phyloP scores from a whole-genome alignment of 2,797 vertebrate species.

The Lacerta agilis region DNA sequence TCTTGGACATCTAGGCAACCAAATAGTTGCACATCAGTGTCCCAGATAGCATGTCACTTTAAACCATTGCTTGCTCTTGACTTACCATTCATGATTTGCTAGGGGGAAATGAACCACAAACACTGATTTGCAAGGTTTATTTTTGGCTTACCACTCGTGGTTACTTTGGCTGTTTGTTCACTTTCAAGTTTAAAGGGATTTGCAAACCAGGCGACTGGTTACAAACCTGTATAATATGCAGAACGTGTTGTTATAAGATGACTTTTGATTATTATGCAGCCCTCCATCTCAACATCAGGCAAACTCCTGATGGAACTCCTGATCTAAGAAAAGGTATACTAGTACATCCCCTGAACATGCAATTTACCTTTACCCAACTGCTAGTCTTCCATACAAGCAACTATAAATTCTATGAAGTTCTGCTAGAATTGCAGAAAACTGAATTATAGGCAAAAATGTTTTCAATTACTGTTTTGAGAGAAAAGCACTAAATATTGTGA shows the following conservation, averaged over 20 bases:
- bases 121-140: no score
- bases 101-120: no score
- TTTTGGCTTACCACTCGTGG: no score
- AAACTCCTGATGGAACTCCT: not conserved
- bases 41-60: no score
- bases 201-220: not conserved
- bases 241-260: not conserved
- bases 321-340: not conserved
- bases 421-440: not conserved
- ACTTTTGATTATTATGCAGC: not conserved
- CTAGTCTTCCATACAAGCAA: not conserved
- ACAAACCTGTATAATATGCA: not conserved
- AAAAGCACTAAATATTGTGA: not conserved
- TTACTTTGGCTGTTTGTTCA: no score
- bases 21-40: not conserved
- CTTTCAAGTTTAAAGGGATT: no score
- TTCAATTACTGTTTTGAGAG: not conserved
- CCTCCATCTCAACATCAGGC: not conserved
- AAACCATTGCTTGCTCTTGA: no score
- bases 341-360: not conserved
- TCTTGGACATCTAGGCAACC: slow-evolving; percentile 4
- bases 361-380: not conserved
- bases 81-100: no score
- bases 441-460: not conserved
- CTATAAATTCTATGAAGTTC: not conserved